Evolutionary conservation across 1,140 invertebrate species (phyloP).

Genomic region (Leptinotarsa lineolata): DNA sequence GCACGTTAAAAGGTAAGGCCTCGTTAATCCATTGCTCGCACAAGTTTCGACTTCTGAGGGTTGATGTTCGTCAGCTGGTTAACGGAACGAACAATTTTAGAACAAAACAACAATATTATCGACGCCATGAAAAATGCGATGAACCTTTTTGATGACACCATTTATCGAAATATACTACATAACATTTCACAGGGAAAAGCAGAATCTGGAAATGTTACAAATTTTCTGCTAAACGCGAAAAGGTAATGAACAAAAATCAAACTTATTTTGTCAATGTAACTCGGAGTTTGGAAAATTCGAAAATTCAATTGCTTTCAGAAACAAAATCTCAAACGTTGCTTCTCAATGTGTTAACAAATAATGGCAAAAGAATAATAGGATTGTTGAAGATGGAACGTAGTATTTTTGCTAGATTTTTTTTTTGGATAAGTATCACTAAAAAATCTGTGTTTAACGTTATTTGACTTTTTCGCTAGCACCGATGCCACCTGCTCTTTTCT

Average conservation of each 20-base stretch:
- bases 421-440: conserved; percentile 19
- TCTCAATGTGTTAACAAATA: too few relatives aligned
- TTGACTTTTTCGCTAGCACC: conserved; percentile 35
- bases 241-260: not conserved
- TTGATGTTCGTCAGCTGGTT: too few relatives aligned
- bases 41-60: too few relatives aligned
- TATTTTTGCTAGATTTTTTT: not conserved
- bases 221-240: not conserved
- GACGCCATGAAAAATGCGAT: not conserved
- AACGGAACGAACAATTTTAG: too few relatives aligned
- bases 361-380: too few relatives aligned
- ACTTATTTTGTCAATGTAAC: not conserved
- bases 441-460: conserved; percentile 40
- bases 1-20: too few relatives aligned
- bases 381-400: not conserved
- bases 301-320: too few relatives aligned
- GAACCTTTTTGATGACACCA: not conserved
- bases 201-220: not conserved
- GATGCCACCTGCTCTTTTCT: conserved; percentile 44
- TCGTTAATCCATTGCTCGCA: too few relatives aligned
- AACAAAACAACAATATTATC: not conserved
- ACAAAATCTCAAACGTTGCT: too few relatives aligned
- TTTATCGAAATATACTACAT: not conserved
- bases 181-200: not conserved
- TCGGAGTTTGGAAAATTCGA: not conserved